Percentiles rank a stretch among this genome's conserved stretches.
Evolutionary conservation across 2,888 invertebrate genomes (phyloP).

Genomic region (Nysson spinosus): DNA sequence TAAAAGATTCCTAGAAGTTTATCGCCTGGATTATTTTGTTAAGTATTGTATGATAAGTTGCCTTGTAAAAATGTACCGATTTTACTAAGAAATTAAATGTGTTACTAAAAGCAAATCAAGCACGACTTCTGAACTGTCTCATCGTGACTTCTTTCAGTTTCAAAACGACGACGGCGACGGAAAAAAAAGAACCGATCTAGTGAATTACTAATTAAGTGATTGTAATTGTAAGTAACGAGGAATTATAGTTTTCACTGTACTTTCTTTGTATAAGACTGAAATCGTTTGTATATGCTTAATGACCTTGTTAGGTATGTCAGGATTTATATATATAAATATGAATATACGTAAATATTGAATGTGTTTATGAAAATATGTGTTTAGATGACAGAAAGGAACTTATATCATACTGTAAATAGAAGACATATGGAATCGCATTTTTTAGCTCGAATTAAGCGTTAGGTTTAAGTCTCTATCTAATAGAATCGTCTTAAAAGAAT

Average conservation of each 20-base stretch:
- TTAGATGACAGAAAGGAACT: constrained; percentile 53
- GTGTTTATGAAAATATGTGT: constrained; percentile 56
- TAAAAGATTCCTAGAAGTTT: constrained; percentile 47
- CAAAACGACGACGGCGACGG: constrained; percentile 22
- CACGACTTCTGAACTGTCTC: constrained; percentile 52
- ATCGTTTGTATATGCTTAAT: constrained; percentile 63
- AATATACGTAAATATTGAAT: constrained; percentile 58
- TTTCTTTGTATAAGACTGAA: constrained; percentile 64
- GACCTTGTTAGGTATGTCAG: constrained; percentile 55
- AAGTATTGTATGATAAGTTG: constrained; percentile 70
- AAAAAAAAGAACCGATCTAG: constrained; percentile 20
- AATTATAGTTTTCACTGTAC: constrained; percentile 61
- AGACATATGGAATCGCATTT: constrained; percentile 56
- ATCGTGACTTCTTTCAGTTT: constrained; percentile 44
- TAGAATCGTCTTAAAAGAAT: constrained; percentile 53
- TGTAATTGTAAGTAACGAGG: constrained; percentile 59
- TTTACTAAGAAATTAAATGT: constrained; percentile 72
- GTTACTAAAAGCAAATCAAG: constrained; percentile 64
- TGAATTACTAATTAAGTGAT: constrained; percentile 46
- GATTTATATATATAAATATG: constrained; percentile 58
- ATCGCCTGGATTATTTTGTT: constrained; percentile 62
- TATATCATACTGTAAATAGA: constrained; percentile 63
- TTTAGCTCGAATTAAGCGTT: constrained; percentile 58
- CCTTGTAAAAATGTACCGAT: constrained; percentile 73
- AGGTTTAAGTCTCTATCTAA: constrained; percentile 56